Evolutionary conservation across 2,888 invertebrate species (phyloP).

Genomic region (Proisotoma minuta): DNA sequence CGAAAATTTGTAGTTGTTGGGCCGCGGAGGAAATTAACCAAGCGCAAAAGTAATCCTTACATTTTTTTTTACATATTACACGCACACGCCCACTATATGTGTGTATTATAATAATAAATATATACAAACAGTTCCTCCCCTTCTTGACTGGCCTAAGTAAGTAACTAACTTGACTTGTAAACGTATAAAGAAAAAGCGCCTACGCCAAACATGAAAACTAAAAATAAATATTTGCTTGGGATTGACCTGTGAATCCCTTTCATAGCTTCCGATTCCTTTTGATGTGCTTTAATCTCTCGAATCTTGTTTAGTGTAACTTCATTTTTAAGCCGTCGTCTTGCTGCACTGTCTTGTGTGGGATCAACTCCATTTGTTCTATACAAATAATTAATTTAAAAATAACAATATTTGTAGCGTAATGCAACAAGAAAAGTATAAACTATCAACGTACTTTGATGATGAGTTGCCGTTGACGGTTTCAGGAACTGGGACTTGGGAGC

Average conservation of each 20-base stretch:
- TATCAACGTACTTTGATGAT: too few relatives aligned
- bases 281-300: slow-evolving; percentile 46
- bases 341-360: slow-evolving; percentile 21
- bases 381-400: slow-evolving; percentile 14
- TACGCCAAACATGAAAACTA: slow-evolving; percentile 34
- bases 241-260: slow-evolving; percentile 47
- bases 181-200: slow-evolving; percentile 31
- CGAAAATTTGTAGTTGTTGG: too few relatives aligned
- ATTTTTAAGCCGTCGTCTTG: slow-evolving; percentile 40
- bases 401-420: too few relatives aligned
- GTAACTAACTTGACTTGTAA: slow-evolving; percentile 5
- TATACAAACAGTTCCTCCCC: too few relatives aligned
- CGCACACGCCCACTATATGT: too few relatives aligned
- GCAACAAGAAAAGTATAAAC: too few relatives aligned
- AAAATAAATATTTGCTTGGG: slow-evolving; percentile 44
- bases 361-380: slow-evolving; percentile 44
- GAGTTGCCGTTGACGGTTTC: slow-evolving; percentile 5
- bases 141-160: too few relatives aligned
- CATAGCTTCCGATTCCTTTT: slow-evolving; percentile 46
- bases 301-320: slow-evolving; percentile 45
- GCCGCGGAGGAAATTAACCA: too few relatives aligned
- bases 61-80: too few relatives aligned
- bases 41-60: too few relatives aligned
- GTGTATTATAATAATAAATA: too few relatives aligned
- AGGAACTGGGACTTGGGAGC: background rate